Conservation (phyloP, 1,140 invertebrate species). For the Scaptomyza montana region DNA sequence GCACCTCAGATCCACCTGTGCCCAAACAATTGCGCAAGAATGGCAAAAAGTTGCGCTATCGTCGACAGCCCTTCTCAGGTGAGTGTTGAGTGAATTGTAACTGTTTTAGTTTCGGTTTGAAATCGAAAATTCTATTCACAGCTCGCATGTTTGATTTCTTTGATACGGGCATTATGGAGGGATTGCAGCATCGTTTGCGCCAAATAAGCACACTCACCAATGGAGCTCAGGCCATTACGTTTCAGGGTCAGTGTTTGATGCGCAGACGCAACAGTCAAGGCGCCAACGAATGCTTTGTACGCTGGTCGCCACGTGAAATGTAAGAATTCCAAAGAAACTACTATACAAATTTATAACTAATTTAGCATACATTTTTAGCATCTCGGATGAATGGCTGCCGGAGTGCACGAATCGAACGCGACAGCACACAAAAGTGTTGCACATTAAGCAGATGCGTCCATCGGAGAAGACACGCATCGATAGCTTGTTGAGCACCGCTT, state of each 20-base stretch:
- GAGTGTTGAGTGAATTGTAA: conserved; percentile 29
- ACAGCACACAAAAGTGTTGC: conserved; percentile 72
- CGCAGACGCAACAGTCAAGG: conserved; percentile 67
- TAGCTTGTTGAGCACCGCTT: conserved; percentile 72
- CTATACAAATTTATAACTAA: not conserved
- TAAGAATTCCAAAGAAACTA: conserved; percentile 34
- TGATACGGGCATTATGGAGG: conserved; percentile 94
- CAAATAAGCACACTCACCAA: conserved; percentile 85
- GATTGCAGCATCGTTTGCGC: conserved; percentile 89
- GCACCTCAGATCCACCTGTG: conserved; percentile 86
- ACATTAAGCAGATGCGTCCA: conserved; percentile 79
- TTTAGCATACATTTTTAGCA: conserved; percentile 40
- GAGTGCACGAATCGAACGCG: conserved; percentile 59
- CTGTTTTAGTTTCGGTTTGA: too few species aligned
- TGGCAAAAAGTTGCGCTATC: conserved; percentile 92
- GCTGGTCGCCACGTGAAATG: conserved; percentile 82
- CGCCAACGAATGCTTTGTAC: conserved; percentile 71
- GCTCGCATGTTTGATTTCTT: conserved; percentile 95
- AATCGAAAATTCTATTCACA: conserved; percentile 61
- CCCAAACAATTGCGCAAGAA: conserved; percentile 92
- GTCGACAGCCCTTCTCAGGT: conserved; percentile 93
- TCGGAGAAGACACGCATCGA: conserved; percentile 76
- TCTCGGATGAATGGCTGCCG: conserved; percentile 80
- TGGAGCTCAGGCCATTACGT: conserved; percentile 74
- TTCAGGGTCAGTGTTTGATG: conserved; percentile 75